Evolutionary conservation across 35 echinoderm and acorn worm species (phyloP), one percentile per base, ranked within the genome.

Genomic region (Chiridota heheva): DNA sequence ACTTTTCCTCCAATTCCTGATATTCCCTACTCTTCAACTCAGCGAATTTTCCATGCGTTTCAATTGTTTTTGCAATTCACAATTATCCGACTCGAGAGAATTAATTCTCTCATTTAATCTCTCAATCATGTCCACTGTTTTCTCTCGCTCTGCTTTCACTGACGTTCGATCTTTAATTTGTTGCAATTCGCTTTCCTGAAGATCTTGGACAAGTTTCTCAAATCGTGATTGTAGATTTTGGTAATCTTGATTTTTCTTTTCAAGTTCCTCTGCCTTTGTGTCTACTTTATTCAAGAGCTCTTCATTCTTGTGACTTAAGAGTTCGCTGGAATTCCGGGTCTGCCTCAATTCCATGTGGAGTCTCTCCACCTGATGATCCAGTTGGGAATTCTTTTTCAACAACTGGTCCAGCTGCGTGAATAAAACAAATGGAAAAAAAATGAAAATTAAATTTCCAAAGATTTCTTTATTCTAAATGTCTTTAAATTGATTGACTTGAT

Each of bases 341-440:
- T 96, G 92, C 18, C 86, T 90, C 48, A 98, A 59, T 56, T 98
- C 78, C 31, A 84, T 76, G 59, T 92, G 82, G 16, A 92, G 71
- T 40, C 77, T 86, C 37, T 98, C 83, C 42, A 77, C 92, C 41
- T 83, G 78, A 30, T 81, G 66, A 58, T 98, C 95, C 77, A 77
- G 51, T 46, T 87, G 81, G 32, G 58, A 75, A 5, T 61, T 56
- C 7, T 85, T 76, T 33, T 95, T 78, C 26, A 78, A 81, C 49
- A 96, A 48, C 48, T 88, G 82, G 34, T 90, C 82, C 20, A 96
- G 70, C 92, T 96, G 59, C 3, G 72, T 33, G 22, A 35, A 22
- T 25, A 42, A 86, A 44, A 40, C 61, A 69, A 76, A 76, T 18
- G 24, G 24, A 58, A 40, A 69, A 42, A 65, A 3, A 42, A 36